Evolutionary conservation across 2,113 vertebrate genomes (phyloP).

Genomic region (Chaetodon auriga): DNA sequence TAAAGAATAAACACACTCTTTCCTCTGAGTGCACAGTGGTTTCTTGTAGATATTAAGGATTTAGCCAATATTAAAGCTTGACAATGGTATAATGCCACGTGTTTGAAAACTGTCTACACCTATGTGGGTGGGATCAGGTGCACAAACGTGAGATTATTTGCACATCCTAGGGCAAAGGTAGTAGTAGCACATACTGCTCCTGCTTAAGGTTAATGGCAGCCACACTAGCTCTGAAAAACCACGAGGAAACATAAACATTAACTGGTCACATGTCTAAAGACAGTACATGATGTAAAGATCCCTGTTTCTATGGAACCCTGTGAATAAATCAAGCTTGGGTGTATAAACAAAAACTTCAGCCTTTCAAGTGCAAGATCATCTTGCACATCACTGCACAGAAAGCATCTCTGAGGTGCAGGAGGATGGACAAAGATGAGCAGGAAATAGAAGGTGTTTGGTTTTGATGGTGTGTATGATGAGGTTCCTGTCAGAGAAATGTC

Average conservation of each 20-base stretch:
- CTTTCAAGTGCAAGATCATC: not conserved
- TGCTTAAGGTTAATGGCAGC: not conserved
- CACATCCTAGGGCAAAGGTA: constrained; percentile 17
- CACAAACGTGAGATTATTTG: not conserved
- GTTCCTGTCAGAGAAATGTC: not conserved
- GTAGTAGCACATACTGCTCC: not conserved
- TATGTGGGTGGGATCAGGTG: constrained; percentile 48
- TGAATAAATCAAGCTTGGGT: not conserved
- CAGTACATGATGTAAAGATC: not conserved
- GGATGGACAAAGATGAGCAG: not conserved
- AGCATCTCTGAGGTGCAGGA: not conserved
- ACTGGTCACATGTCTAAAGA: not conserved
- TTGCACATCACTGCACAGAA: not conserved
- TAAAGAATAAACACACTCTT: rapidly evolving
- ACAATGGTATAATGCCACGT: constrained; percentile 67
- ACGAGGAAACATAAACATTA: not conserved
- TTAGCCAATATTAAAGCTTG: not conserved
- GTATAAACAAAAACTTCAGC: not conserved
- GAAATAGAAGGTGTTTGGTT: not conserved
- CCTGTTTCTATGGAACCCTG: not conserved
- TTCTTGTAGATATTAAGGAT: not conserved
- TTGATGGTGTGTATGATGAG: not conserved
- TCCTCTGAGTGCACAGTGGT: not conserved
- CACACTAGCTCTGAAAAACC: not conserved
- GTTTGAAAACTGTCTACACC: constrained; percentile 42